Base-by-base conservation (phyloP, 2,888 invertebrate genomes). In the Drosophila aldrichi region DNA sequence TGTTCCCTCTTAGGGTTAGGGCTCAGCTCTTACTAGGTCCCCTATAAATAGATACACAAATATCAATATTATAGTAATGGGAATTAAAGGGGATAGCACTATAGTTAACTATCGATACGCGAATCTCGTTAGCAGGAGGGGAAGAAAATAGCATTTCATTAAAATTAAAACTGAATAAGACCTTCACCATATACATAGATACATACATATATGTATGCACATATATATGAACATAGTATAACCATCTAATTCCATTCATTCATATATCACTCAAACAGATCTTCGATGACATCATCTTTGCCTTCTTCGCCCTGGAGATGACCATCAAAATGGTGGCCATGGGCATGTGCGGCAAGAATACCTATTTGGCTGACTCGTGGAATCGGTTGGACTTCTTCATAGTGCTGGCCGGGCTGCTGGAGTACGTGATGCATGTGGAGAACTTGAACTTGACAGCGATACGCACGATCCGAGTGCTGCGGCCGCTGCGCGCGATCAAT, bases 391-490 rank as follows among this genome's bases (percentile, higher is more conserved):
- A 99, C 94, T 97, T 97, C 94, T 99, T 99, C 94, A 99, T 99
- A 91, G 99, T 99, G 16, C 93, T 97, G 82, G 98, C 99, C 68
- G 99, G 99, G 63, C 96, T 96, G 62, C 93, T 97, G 84, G 98
- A 98, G 94, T 98, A 98, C 92, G 96, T 97, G 92, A 94, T 99
- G 91, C 97, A 98, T 93, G 97, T 98, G 92, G 98, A 99, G 93
- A 99, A 98, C 94, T 96, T 99, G 93, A 99, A 99, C 94, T 94
- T 99, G 92, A 98, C 99, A 74, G 98, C 99, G 66, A 99, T 99
- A 92, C 95, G 99, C 91, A 99, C 99, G 76, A 98, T 99, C 92
- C 95, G 99, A 92, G 99, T 99, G 76, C 94, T 99, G 76, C 94
- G 99, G 92, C 99, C 99, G 54, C 94, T 99, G 81, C 94, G 99